Evolutionary conservation across 2,113 vertebrate genomes (phyloP), one percentile per base, ranked within the genome.

Genomic region (Accipiter virgatus): DNA sequence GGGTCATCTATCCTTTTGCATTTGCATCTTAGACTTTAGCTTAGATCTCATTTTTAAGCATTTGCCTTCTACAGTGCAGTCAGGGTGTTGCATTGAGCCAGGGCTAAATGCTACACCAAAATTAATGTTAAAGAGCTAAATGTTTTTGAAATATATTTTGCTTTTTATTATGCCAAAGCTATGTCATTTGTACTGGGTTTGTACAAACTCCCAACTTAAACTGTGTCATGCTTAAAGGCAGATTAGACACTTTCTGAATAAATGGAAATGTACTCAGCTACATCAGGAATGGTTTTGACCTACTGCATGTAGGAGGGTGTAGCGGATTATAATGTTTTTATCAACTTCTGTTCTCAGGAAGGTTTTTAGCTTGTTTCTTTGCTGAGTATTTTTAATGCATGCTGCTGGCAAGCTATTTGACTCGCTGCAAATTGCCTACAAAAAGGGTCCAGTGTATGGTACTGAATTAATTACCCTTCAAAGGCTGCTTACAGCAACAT

Each of bases 381-480:
- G 38, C 85, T 10, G 50, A 63, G 23, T 89, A 53, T 86, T 94
- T 89, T 92, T 52, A 79, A 93, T 91, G 74, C 72, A 25, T 86
- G 78, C 90, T 96, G 45, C 82, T 89, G 82, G 95, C 91, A 92
- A 85, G 88, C 55, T 95, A 29, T 89, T 93, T 94, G 95, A 82
- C 82, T 97, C 18, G 0, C 77, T 95, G 73, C 86, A 95, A 87
- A 95, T 89, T 95, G 82, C 82, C 80, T 91, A 52, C 52, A 6
- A 90, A 86, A 94, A 94, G 83, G 79, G 58, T 88, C 94, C 86
- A 88, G 81, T 94, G 81, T 96, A 86, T 95, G 90, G 87, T 94
- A 86, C 94, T 96, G 93, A 97, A 97, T 97, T 95, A 97, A 95
- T 96, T 97, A 96, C 93, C 95, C 91, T 97, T 98, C 95, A 95